Base-by-base conservation (phyloP, 2,113 vertebrate species). In the Equus przewalskii region DNA sequence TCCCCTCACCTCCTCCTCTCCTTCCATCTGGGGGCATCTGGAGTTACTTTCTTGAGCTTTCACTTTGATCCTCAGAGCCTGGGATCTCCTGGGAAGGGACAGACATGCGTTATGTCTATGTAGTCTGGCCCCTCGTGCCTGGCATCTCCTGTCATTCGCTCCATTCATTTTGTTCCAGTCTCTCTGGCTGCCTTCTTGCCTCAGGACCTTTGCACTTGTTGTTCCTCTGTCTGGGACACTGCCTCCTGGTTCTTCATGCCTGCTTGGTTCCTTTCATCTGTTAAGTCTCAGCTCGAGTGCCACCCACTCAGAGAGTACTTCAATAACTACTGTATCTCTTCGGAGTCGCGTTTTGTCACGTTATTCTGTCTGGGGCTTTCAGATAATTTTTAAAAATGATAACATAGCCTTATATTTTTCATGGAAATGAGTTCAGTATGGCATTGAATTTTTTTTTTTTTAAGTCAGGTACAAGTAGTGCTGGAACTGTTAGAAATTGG, bases 181-280 rank as follows among this genome's bases (percentile, higher is more conserved):
- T 82, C 7, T 62, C 64, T 84, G 94, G 44, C 87, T 92, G 94
- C 75, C 78, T 67, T 96, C 80, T 95, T 78, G 24, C 83, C 72
- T 96, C 36, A 75, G 73, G 95, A 85, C 79, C 94, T 96, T 93
- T 89, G 89, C 72, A n/a, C 78, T 91, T 89, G 79, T 94, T 96
- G 79, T 94, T 96, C 65, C 15, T 82, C 58, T 12, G 26, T 97
- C 91, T 94, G 84, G 96, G 44, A 96, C 95, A 75, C 36, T 58
- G 67, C 41, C 85, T 97, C 16, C 95, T 96, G 81, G 93, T 62
- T 90, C 33, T 62, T 89, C 36, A 7, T 83, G 95, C 75, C 62
- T 82, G 19, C 44, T 76, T 79, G 64, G 14, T 60, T 84, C 13
- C 67, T 94, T 92, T 96, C 28, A 30, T 93, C 86, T 96, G 89